These are phyloP conservation scores for Dinothrombium tinctorium DNA, from an alignment of 1,140 invertebrate genomes.

Conservation along the genomic window DNA sequence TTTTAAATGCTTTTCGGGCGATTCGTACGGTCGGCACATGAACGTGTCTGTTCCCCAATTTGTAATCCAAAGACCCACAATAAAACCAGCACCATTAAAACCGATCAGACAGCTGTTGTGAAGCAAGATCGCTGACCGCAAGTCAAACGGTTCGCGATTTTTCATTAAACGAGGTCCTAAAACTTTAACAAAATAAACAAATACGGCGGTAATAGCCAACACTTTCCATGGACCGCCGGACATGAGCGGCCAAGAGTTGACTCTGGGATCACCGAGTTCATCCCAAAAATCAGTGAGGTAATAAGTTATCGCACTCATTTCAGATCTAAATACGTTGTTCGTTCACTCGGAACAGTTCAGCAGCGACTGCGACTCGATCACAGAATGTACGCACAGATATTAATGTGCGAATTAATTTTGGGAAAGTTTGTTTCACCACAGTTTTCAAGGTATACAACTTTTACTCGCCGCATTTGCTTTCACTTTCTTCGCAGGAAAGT, in stretches of 20 bases:
- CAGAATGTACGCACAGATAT: too few species aligned
- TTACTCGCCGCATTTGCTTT: too few species aligned
- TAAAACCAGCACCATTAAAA: neutral
- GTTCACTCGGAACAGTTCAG: too few species aligned
- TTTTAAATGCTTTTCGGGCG: neutral
- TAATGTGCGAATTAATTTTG: too few species aligned
- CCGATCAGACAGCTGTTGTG: slow-evolving; percentile 18
- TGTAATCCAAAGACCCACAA: neutral
- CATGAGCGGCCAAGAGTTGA: neutral
- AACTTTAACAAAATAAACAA: slow-evolving; percentile 14
- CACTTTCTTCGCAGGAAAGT: too few species aligned
- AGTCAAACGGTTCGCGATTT: slow-evolving; percentile 21
- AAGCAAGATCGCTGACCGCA: slow-evolving; percentile 20
- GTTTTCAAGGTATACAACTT: too few species aligned
- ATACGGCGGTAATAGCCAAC: slow-evolving; percentile 11
- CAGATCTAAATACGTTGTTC: too few species aligned
- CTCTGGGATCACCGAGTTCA: neutral
- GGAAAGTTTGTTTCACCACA: too few species aligned
- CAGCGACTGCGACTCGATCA: too few species aligned
- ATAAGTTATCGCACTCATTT: slow-evolving; percentile 1
- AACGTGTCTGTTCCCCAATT: neutral
- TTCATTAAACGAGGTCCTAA: slow-evolving; percentile 23
- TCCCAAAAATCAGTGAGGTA: neutral
- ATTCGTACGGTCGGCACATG: neutral
- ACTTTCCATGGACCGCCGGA: slow-evolving; percentile 54